Evolutionary conservation across 2,888 invertebrate genomes (phyloP), one percentile per base, ranked within the genome.

Genomic region (Diplolepis rosae): DNA sequence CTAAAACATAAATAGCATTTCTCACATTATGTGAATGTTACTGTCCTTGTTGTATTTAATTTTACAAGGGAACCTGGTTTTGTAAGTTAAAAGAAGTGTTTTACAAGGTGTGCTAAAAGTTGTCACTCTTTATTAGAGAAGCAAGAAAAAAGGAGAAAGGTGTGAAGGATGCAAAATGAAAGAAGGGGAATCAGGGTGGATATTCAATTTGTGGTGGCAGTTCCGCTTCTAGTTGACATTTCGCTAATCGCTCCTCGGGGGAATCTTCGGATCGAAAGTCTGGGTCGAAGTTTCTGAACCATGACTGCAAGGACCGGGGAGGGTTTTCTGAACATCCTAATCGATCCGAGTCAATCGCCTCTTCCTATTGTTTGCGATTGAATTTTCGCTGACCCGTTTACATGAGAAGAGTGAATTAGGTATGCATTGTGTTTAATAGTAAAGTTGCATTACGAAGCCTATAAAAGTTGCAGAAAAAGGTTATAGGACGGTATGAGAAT

Each of bases 1-100:
- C 94, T 94, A 93, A 18, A 72, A 56, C 15, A 56, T 18, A 32
- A 32, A 45, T 7, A 22, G 18, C 5, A 22, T 18, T 18, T 45
- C 45, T 22, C 45, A 45, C 18, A 11, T 45, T 45, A 45, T 22
- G 45, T 18, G 11, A 45, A 45, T 45, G 18, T 18, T 15, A 18
- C 3, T 18, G 18, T 9, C 1, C 9, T 39, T 13, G 3, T 11
- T 39, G 9, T 13, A 39, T 9, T 39, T 4, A 2, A 39, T n/a
- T n/a, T n/a, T n/a, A n/a, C n/a, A n/a, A n/a, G n/a, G n/a, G n/a
- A n/a, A n/a, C n/a, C n/a, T n/a, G n/a, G n/a, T n/a, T n/a, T n/a
- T n/a, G n/a, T n/a, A n/a, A n/a, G n/a, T n/a, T n/a, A n/a, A n/a
- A n/a, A n/a, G n/a, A n/a, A n/a, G n/a, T n/a, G n/a, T n/a, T n/a